Conservation (phyloP, 2,888 invertebrate genomes). For the Nebria salina region DNA sequence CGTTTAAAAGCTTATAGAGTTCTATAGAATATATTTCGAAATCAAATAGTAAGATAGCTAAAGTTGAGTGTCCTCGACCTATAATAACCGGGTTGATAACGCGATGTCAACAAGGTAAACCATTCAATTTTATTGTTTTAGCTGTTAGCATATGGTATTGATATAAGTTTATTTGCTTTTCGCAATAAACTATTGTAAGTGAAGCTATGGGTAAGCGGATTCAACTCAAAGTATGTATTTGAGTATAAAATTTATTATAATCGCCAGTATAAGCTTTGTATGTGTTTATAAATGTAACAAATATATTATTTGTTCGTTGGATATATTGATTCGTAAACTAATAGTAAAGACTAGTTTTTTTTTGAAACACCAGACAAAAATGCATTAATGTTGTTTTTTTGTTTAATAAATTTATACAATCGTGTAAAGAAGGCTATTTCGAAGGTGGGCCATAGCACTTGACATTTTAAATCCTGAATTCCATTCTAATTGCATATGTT, state of each 20-base stretch:
- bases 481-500: slow-evolving; percentile 7
- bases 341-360: too few species aligned
- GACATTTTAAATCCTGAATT: slow-evolving; percentile 20
- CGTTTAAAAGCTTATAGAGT: too few species aligned
- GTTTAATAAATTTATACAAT: background rate
- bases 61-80: background rate
- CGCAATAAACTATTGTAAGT: slow-evolving; percentile 1
- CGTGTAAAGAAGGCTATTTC: background rate
- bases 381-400: background rate
- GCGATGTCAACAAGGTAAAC: background rate
- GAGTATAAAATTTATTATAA: too few species aligned
- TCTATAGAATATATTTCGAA: too few species aligned
- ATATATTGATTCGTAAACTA: too few species aligned
- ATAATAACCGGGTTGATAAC: background rate
- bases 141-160: background rate
- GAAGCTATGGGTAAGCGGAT: too few species aligned
- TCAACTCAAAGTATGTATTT: too few species aligned
- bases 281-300: too few species aligned
- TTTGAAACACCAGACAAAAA: background rate
- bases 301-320: too few species aligned
- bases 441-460: slow-evolving; percentile 23
- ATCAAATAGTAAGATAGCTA: too few species aligned
- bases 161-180: background rate
- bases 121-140: background rate
- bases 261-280: too few species aligned